Conservation (phyloP, 2,113 vertebrate genomes). For the Pitta sordida region DNA sequence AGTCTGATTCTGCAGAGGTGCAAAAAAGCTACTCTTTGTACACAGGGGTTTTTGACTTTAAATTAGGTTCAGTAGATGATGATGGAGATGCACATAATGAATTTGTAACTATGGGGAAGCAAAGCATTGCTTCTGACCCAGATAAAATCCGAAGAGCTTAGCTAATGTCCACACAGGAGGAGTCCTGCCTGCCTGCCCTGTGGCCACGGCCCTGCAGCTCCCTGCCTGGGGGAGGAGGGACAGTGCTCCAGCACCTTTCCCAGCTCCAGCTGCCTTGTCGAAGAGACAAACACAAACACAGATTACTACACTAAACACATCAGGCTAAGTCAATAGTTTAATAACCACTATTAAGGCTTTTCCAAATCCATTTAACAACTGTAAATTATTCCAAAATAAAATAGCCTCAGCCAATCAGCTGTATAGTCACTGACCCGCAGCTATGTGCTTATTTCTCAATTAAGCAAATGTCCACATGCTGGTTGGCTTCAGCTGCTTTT, state of each 20-base stretch:
- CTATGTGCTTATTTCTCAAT: conserved; percentile 64
- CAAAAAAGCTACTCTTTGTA: not conserved
- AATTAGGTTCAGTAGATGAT: not conserved
- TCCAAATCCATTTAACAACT: conserved; percentile 66
- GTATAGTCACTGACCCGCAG: conserved; percentile 48
- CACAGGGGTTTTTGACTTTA: not conserved
- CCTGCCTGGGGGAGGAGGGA: not conserved
- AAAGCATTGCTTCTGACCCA: not conserved
- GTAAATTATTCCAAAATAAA: conserved; percentile 65
- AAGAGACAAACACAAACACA: not conserved
- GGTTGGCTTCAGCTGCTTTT: conserved; percentile 13
- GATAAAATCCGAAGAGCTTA: not conserved
- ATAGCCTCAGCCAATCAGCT: conserved; percentile 53
- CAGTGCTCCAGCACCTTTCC: not conserved
- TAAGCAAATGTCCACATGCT: conserved; percentile 37
- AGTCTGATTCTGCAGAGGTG: not conserved
- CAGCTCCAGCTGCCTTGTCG: not conserved
- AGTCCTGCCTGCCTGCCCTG: not conserved
- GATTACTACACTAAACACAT: conserved; percentile 63
- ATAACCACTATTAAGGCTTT: conserved; percentile 65
- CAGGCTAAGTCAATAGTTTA: conserved; percentile 67
- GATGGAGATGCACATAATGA: not conserved
- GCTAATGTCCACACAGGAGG: not conserved
- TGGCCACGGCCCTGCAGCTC: not conserved
- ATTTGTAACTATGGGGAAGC: not conserved